A percentile compares a stretch with the other conserved stretches of the same genome.
Conservation (phyloP, 2,888 invertebrate genomes). For the Apodemia duryi region DNA sequence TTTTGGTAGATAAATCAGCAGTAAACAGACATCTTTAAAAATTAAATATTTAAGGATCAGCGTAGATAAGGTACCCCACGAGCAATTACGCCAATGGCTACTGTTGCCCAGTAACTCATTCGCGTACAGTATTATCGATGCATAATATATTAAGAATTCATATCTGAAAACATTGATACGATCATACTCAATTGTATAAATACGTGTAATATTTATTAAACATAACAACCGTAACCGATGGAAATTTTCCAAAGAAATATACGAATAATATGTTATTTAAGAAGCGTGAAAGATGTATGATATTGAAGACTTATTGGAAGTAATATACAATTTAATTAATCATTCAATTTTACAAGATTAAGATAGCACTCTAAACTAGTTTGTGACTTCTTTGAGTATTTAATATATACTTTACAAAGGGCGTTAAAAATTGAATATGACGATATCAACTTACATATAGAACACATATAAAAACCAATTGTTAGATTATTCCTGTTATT, state of each 20-base stretch:
- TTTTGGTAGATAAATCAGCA: no score
- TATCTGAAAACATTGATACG: neutral
- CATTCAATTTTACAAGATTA: neutral
- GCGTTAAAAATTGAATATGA: neutral
- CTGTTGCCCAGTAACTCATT: neutral
- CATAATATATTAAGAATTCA: neutral
- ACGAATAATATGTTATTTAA: slow-evolving; percentile 5
- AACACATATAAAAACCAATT: neutral
- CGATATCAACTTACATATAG: neutral
- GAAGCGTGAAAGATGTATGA: neutral
- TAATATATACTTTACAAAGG: neutral
- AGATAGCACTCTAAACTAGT: neutral
- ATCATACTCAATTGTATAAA: neutral
- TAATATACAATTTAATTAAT: neutral
- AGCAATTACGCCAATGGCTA: neutral
- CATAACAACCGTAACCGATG: neutral
- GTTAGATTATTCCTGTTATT: slow-evolving; percentile 1
- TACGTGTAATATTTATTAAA: neutral
- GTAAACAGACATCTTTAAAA: no score
- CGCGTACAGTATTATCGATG: slow-evolving; percentile 1
- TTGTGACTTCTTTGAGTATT: neutral
- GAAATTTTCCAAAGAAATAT: slow-evolving; percentile 9
- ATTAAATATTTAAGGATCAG: no score
- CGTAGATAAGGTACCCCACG: no score
- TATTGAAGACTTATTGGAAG: neutral